Base-by-base conservation (phyloP, 2,888 invertebrate genomes). In the Leptopilina syphax region DNA sequence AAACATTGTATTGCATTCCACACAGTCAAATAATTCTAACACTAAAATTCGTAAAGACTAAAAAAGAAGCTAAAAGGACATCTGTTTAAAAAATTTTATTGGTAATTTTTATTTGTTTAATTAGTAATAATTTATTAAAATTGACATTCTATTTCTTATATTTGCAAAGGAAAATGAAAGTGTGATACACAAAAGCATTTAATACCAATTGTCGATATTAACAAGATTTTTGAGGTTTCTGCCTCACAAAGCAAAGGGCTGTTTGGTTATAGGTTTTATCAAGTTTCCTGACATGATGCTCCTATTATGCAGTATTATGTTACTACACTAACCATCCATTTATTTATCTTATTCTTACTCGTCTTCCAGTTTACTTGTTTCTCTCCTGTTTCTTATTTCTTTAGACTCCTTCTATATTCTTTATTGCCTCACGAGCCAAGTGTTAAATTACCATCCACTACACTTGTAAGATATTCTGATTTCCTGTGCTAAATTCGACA, bases 241-340 rank as follows among this genome's bases (percentile, higher is more conserved):
- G 80, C 79, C 84, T 80, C 85, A 89, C 88, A 89, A 89, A 88
- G 85, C 88, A 89, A 89, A 88, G 85, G 85, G 86, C 86, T 83
- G 84, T 80, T 83, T 24, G 86, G 84, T 86, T 85, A 84, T 89
- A 90, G 89, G 85, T 89, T 86, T 83, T 86, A 87, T 83, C 82
- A 84, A 87, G 88, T 80, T 84, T 81, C 82, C 85, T 82, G 83
- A 87, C 86, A 87, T 90, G 89, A 90, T 90, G 88, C 89, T 84
- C 86, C 88, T 88, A 90, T 91, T 91, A 90, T 90, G 88, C 87
- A 83, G 89, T 91, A 90, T 91, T 90, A 90, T 88, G 90, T 91
- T 91, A 91, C 91, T 89, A 90, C 89, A 88, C 84, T 85, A 85
- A 84, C 85, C 83, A 83, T 83, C 87, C 86, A 87, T 87, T 86